phyloP scores from a whole-genome alignment of 2,113 vertebrate genomes.

The Phaethornis superciliosus region DNA sequence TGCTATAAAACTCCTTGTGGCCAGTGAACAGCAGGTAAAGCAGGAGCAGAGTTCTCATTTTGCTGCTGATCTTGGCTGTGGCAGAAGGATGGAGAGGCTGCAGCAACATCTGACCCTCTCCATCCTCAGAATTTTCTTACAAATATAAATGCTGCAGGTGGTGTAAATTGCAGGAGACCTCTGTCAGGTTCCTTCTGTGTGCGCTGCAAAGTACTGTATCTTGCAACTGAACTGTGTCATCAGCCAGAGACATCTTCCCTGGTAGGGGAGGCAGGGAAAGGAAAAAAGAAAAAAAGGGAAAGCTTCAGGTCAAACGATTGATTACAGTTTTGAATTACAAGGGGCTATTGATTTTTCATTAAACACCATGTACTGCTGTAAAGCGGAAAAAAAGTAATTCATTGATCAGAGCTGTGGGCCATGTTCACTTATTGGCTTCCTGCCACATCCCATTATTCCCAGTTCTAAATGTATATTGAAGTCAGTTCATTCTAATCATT shows the following conservation, averaged over 20 bases:
- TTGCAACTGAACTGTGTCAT: constrained; percentile 46
- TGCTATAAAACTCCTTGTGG: not conserved
- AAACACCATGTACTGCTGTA: constrained; percentile 74
- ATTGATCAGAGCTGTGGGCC: constrained; percentile 84
- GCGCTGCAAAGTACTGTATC: constrained; percentile 12
- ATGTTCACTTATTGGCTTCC: constrained; percentile 88
- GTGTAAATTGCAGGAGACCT: not conserved
- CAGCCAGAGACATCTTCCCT: constrained; percentile 15
- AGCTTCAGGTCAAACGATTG: constrained; percentile 80
- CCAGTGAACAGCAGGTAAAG: not conserved
- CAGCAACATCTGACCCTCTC: not conserved
- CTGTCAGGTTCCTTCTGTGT: constrained; percentile 15
- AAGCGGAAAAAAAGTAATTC: constrained; percentile 83
- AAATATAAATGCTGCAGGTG: not conserved
- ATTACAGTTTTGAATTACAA: constrained; percentile 79
- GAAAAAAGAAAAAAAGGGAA: constrained; percentile 18
- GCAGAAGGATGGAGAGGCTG: not conserved
- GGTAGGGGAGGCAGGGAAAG: not conserved
- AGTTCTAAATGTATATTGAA: constrained; percentile 83
- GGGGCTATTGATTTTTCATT: constrained; percentile 95
- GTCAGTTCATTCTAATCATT: constrained; percentile 80
- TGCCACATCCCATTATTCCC: constrained; percentile 86
- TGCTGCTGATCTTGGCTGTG: not conserved
- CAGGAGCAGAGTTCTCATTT: not conserved
- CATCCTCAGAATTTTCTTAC: not conserved